Evolutionary conservation across 92 coral and sea anemone species (phyloP).

Genomic region (Anthopleura xanthogrammica): DNA sequence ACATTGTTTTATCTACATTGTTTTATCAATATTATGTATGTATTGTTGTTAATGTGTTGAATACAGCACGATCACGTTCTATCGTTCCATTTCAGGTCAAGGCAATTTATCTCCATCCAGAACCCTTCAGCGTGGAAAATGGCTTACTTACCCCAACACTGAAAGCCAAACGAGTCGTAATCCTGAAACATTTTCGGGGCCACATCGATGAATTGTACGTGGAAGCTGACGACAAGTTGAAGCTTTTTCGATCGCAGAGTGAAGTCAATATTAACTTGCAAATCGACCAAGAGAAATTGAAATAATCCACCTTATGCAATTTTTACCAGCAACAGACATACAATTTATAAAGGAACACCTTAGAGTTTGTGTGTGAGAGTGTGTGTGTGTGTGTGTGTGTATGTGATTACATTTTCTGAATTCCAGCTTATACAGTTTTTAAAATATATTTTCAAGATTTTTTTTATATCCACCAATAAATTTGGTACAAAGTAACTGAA

Average conservation of each 20-base stretch:
- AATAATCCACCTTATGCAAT: neutral
- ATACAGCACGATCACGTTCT: too few relatives aligned
- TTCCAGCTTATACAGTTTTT: too few relatives aligned
- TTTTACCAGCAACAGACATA: neutral
- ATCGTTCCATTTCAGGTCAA: constrained; percentile 50
- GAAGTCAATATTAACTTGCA: constrained; percentile 29
- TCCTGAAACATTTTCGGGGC: constrained; percentile 50
- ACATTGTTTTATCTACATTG: neutral
- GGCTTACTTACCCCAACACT: constrained; percentile 80
- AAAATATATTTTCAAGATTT: too few relatives aligned
- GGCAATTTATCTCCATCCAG: constrained; percentile 66
- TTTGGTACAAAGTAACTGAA: too few relatives aligned
- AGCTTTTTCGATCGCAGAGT: constrained; percentile 26
- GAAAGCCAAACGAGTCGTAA: constrained; percentile 66
- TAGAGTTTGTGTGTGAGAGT: too few relatives aligned
- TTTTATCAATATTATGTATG: neutral
- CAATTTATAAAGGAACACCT: too few relatives aligned
- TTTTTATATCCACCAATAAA: too few relatives aligned
- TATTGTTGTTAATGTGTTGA: too few relatives aligned
- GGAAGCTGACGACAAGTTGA: constrained; percentile 37
- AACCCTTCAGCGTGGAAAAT: constrained; percentile 77
- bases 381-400: too few relatives aligned
- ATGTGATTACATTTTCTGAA: too few relatives aligned
- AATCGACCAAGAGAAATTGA: constrained; percentile 22
- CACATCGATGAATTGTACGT: constrained; percentile 60